phyloP scores from a whole-genome alignment of 2,797 vertebrate genomes.

The Acridotheres tristis region DNA sequence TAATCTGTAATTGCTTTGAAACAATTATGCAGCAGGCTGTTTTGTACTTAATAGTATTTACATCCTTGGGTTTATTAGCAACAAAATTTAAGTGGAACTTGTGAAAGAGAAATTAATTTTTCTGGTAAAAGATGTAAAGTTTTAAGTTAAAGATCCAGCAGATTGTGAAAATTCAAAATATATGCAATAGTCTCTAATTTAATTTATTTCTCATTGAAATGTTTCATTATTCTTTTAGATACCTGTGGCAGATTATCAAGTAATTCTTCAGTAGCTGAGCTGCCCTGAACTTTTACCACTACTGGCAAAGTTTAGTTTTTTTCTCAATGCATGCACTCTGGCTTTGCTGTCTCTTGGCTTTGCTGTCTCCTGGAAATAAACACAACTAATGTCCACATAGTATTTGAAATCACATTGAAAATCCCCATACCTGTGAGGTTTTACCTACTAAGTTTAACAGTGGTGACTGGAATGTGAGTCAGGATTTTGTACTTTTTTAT shows the following conservation, averaged over 20 bases:
- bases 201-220: constrained; percentile 8
- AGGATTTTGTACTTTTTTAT: neutral
- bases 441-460: neutral
- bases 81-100: constrained; percentile 88
- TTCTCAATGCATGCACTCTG: neutral
- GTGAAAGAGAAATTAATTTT: constrained; percentile 84
- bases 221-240: neutral
- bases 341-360: neutral
- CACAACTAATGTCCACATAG: neutral
- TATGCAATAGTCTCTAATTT: neutral
- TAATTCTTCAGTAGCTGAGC: neutral
- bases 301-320: neutral
- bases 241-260: neutral
- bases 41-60: constrained; percentile 88
- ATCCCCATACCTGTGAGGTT: neutral
- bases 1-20: constrained; percentile 84
- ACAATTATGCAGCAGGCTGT: constrained; percentile 84
- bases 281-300: neutral
- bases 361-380: neutral
- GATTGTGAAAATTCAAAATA: constrained; percentile 58
- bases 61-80: constrained; percentile 85
- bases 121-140: constrained; percentile 79
- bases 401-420: neutral
- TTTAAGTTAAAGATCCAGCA: constrained; percentile 71
- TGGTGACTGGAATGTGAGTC: neutral